These are phyloP conservation scores for Aspidiotus rigidus DNA, from an alignment of 2,888 invertebrate genomes.

Conservation along the genomic window DNA sequence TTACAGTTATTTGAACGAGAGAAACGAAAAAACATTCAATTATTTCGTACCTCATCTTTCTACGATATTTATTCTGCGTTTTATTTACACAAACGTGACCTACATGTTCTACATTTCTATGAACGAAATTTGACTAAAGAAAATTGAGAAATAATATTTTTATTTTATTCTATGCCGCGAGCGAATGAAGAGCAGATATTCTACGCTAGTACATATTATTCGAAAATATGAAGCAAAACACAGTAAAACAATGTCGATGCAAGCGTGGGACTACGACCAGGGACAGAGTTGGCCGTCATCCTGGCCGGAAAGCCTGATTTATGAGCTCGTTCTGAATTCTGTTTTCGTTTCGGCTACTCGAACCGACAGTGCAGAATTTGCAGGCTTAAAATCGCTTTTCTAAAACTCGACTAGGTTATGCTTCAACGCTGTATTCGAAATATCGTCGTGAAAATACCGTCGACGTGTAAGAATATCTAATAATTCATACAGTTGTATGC, in stretches of 20 bases:
- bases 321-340: slow-evolving; percentile 30
- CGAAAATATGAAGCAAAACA: slow-evolving; percentile 29
- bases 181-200: slow-evolving; percentile 5
- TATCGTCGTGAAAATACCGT: too few relatives aligned
- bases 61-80: too few relatives aligned
- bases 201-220: slow-evolving; percentile 1
- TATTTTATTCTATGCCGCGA: slow-evolving; percentile 9
- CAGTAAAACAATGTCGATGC: slow-evolving; percentile 31
- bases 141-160: slow-evolving; percentile 2
- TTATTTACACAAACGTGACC: too few relatives aligned
- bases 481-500: too few relatives aligned
- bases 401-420: too few relatives aligned
- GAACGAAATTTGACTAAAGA: too few relatives aligned
- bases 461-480: too few relatives aligned
- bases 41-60: too few relatives aligned
- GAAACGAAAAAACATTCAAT: too few relatives aligned
- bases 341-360: slow-evolving; percentile 21
- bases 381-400: slow-evolving; percentile 31
- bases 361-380: slow-evolving; percentile 19
- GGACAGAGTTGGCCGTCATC: slow-evolving; percentile 33
- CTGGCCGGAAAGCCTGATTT: slow-evolving; percentile 32
- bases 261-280: slow-evolving; percentile 6
- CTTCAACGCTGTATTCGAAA: too few relatives aligned
- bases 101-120: too few relatives aligned
- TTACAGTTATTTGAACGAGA: too few relatives aligned